These are phyloP conservation scores for Anneissia japonica DNA, from an alignment of 35 echinoderm and acorn worm genomes.

Conservation along the genomic window DNA sequence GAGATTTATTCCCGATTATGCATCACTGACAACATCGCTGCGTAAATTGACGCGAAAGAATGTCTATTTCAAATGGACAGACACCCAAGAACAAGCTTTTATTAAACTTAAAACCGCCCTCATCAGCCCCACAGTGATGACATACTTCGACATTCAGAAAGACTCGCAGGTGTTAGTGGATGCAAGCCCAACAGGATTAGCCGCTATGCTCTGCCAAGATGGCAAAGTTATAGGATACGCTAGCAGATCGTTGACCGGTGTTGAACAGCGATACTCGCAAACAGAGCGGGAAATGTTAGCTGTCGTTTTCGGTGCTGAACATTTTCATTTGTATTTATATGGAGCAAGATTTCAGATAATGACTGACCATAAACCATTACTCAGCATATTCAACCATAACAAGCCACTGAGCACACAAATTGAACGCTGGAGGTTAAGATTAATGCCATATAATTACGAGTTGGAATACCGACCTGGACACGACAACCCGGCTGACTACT, in stretches of 20 bases:
- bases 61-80: conserved; percentile 31
- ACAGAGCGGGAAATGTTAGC: conserved; percentile 39
- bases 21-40: conserved; percentile 7
- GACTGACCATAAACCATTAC: conserved; percentile 39
- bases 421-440: conserved; percentile 27
- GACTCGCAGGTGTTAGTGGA: conserved; percentile 32
- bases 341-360: conserved; percentile 21
- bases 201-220: conserved; percentile 1
- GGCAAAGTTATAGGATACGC: conserved; percentile 21
- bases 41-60: conserved; percentile 15
- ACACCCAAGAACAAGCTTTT: conserved; percentile 13
- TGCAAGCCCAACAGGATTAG: conserved; percentile 36
- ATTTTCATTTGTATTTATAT: conserved; percentile 43
- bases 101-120: conserved; percentile 22
- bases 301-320: conserved; percentile 31
- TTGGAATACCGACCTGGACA: conserved; percentile 28
- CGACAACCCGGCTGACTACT: conserved; percentile 35
- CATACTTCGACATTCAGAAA: conserved; percentile 31
- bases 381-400: conserved; percentile 6
- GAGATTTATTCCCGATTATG: conserved; percentile 14
- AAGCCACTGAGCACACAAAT: conserved; percentile 2
- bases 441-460: conserved; percentile 23
- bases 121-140: conserved; percentile 18
- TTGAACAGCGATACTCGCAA: conserved; percentile 46
- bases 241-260: conserved; percentile 20